Evolutionary conservation across 2,113 vertebrate genomes (phyloP), one percentile per base, ranked within the genome.

Genomic region (Rafetus swinhoei): DNA sequence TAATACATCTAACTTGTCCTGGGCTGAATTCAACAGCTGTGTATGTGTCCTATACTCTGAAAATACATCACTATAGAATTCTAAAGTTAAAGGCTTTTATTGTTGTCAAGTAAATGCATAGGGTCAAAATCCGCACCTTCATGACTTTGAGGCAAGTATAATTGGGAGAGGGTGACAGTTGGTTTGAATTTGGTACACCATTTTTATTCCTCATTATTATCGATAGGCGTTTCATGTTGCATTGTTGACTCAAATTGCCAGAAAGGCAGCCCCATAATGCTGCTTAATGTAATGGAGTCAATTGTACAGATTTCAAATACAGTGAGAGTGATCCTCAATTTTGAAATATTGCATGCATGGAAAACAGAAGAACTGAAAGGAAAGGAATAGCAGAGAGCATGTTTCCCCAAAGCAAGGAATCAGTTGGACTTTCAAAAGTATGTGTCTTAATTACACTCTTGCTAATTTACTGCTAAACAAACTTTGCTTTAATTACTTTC

Each of bases 41-140:
- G 22, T 45, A 22, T 79, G 22, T 84, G 88, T 19, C 35, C 65
- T 72, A 29, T 6, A 12, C 52, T 27, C 65, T 7, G 25, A 86
- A 95, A 96, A 92, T 84, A 53, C 89, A 87, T 16, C 13, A 19
- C 3, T 85, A 15, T 85, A 77, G 87, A 80, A 90, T n/a, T 90
- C 27, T 35, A 86, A 60, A 89, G 52, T 81, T 60, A 9, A 14
- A 35, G 79, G 50, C 35, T 85, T 90, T 55, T 72, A 45, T 35
- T 2, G 3, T 60, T 87, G 74, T 53, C 52, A 94, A 35, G 8
- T 84, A 65, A n/a, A 74, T 32, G n/a, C 65, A 90, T 5, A 14
- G n/a, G 69, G 90, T 86, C 10, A 1, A 25, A 2, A 13, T 90
- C 14, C 74, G 8, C n/a, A 59, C 86, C 14, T 50, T 16, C 4